phyloP scores from a whole-genome alignment of 2,888 invertebrate genomes.

The Arge pagana region DNA sequence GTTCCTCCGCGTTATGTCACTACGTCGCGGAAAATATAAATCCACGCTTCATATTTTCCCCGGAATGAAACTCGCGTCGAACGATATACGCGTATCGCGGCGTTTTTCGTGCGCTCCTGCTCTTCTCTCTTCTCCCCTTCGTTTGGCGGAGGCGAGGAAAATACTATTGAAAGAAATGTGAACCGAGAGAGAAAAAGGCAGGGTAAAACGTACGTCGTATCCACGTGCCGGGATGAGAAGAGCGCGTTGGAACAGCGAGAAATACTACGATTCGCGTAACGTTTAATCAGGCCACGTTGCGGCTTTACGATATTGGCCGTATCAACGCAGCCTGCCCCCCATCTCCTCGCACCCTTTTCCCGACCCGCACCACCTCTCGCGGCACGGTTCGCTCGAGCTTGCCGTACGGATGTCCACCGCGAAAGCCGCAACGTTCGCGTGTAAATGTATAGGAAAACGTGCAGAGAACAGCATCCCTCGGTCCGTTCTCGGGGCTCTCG shows the following conservation, averaged over 20 bases:
- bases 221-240: not conserved
- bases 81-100: too few species aligned
- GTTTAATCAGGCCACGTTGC: slow-evolving; percentile 58
- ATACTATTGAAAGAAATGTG: slow-evolving; percentile 17
- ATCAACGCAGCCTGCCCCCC: slow-evolving; percentile 30
- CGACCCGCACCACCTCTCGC: not conserved
- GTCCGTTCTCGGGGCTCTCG: slow-evolving; percentile 18
- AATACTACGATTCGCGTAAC: slow-evolving; percentile 51
- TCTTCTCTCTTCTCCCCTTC: not conserved
- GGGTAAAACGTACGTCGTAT: not conserved
- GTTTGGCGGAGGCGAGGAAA: not conserved
- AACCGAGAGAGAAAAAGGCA: not conserved
- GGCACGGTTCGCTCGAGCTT: slow-evolving; percentile 5
- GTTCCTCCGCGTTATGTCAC: too few species aligned
- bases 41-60: too few species aligned
- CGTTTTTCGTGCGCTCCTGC: not conserved
- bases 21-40: too few species aligned
- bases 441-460: too few species aligned
- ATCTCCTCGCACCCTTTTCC: slow-evolving; percentile 1
- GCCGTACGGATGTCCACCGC: slow-evolving; percentile 16
- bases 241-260: slow-evolving; percentile 33
- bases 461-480: too few species aligned
- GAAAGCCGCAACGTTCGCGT: slow-evolving; percentile 4
- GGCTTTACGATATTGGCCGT: slow-evolving; percentile 56
- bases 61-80: too few species aligned